Evolutionary conservation across 2,888 invertebrate genomes (phyloP), one percentile per base, ranked within the genome.

Genomic region (Calameuta filiformis): DNA sequence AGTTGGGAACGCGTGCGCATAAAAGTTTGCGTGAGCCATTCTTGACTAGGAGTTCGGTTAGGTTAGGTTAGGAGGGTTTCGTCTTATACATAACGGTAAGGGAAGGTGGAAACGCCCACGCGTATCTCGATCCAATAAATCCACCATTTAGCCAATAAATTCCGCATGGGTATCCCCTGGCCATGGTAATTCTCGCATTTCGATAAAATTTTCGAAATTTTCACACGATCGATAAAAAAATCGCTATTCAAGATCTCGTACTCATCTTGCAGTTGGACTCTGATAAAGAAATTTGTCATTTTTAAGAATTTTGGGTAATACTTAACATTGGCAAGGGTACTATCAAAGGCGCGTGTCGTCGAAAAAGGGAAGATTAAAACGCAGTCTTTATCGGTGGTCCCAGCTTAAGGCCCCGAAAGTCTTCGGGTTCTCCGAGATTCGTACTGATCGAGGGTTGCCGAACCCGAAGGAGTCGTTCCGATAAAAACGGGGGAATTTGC

Each of bases 121-220:
- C 89, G 87, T 91, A 91, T 91, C 91, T 90, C 89, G 91, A 91
- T 91, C 91, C 90, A 91, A 91, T 91, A 91, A 91, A 91, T 91
- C 88, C 90, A 90, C 91, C 91, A 90, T 90, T 91, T 91, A 90
- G 89, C 90, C 88, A 88, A 89, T 89, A 90, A 85, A 88, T 86
- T 84, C 86, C 69, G 1, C 30, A 23, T 6, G 71, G 71, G 71
- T 34, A 71, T 23, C 56, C 56, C 23, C 23, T 23, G 2, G 12
- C 3, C 37, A 0, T 37, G 23, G 23, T 9, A 15, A 56, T 56
- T 56, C 23, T 56, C 2, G 56, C 0, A 15, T 56, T 56, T 56
- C 56, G 56, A 56, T 56, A 0, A 23, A 23, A 9, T 56, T 56
- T 56, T 56, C 56, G 23, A 23, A 23, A 56, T 2, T 56, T 56